Conservation (phyloP, 2,113 vertebrate genomes). For the Tyrannus savana region DNA sequence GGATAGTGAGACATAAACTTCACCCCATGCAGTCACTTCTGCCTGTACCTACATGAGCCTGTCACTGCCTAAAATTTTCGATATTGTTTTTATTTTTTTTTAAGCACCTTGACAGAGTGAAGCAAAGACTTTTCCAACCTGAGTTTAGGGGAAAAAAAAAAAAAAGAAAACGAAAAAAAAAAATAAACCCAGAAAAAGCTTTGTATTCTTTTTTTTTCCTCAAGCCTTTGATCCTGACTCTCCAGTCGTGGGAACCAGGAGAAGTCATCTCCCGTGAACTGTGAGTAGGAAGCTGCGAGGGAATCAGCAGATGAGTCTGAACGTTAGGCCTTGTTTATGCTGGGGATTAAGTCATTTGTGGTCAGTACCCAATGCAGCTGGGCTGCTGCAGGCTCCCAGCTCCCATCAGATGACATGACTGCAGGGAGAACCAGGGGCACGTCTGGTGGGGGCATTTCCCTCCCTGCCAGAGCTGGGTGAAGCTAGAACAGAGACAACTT, state of each 20-base stretch:
- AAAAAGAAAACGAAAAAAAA: too few relatives aligned
- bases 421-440: background rate
- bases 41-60: background rate
- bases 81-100: background rate
- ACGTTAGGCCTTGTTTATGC: conserved; percentile 49
- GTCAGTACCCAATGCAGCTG: conserved; percentile 51
- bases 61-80: background rate
- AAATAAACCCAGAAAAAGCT: background rate
- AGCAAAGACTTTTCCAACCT: background rate
- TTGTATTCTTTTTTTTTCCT: background rate
- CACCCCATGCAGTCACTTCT: background rate
- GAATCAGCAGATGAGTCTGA: conserved; percentile 42
- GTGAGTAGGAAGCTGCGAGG: conserved; percentile 53
- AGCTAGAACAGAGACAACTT: background rate
- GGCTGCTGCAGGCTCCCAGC: conserved; percentile 12
- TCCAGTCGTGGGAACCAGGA: conserved; percentile 49
- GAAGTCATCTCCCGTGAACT: conserved; percentile 44
- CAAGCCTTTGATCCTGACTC: conserved; percentile 26
- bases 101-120: background rate
- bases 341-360: conserved; percentile 64
- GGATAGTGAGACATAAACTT: background rate
- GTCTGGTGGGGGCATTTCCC: background rate
- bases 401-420: background rate
- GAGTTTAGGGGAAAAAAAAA: background rate
- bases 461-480: accelerated